A percentile compares a stretch with the other conserved stretches of the same genome.
Conservation (phyloP, 2,113 vertebrate genomes). For the Myrmophylax atrothorax region DNA sequence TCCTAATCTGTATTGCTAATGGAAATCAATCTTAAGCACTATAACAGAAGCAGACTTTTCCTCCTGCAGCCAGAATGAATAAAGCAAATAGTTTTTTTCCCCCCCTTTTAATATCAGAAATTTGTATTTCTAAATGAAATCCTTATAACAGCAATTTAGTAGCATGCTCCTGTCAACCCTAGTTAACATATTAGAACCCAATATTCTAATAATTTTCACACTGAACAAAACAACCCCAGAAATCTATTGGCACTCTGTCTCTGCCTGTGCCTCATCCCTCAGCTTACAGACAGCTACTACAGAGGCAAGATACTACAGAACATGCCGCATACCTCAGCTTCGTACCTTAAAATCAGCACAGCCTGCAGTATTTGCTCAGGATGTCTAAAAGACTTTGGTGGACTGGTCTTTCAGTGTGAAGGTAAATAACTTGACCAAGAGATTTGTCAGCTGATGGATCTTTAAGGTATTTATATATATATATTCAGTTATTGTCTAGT, state of each 20-base stretch:
- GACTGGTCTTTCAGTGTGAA: not conserved
- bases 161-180: not conserved
- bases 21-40: conserved; percentile 2
- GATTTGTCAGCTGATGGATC: not conserved
- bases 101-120: not conserved
- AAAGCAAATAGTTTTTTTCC: not conserved
- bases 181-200: not conserved
- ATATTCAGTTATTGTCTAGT: not conserved
- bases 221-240: not conserved
- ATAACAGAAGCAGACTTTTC: not conserved
- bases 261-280: not conserved
- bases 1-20: not conserved
- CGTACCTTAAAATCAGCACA: not conserved
- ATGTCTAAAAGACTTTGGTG: not conserved
- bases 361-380: not conserved
- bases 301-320: not conserved
- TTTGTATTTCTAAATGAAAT: not conserved
- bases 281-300: not conserved
- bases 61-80: not conserved
- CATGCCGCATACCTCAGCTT: not conserved
- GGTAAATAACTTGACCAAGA: not conserved
- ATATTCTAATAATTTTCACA: not conserved
- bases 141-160: not conserved
- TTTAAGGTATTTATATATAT: not conserved
- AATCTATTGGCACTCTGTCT: not conserved